These are phyloP conservation scores for Phoenicopterus ruber DNA, from an alignment of 2,113 vertebrate genomes.

Conservation along the genomic window DNA sequence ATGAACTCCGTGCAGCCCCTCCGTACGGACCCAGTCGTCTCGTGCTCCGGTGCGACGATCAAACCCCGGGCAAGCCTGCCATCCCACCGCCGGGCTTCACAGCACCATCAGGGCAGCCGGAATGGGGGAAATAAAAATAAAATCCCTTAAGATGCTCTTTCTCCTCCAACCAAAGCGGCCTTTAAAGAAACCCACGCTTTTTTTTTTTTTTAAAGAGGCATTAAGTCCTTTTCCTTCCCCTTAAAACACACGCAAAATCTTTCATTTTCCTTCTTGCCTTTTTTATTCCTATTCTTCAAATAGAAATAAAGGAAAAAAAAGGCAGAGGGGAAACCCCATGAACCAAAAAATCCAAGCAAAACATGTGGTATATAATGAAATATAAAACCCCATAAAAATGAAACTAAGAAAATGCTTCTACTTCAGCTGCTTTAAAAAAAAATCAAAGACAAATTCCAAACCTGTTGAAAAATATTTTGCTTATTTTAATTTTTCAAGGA, in stretches of 20 bases:
- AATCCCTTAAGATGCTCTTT: background rate
- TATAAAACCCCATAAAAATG: background rate
- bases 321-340: background rate
- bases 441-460: background rate
- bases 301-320: background rate
- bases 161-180: background rate
- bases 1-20: background rate
- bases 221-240: background rate
- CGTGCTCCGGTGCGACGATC: background rate
- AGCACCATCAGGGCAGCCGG: background rate
- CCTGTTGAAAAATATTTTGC: background rate
- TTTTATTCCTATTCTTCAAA: background rate
- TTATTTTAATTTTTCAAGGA: background rate
- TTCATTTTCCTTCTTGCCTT: background rate
- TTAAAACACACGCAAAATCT: background rate
- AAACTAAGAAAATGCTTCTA: background rate
- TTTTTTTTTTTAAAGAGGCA: background rate
- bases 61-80: background rate
- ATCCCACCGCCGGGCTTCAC: background rate
- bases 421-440: background rate
- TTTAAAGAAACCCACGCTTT: background rate
- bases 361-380: background rate
- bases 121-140: rapidly evolving
- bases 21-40: background rate
- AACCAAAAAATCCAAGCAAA: background rate